phyloP scores from a whole-genome alignment of 2,113 vertebrate genomes.

The Cebus imitator region DNA sequence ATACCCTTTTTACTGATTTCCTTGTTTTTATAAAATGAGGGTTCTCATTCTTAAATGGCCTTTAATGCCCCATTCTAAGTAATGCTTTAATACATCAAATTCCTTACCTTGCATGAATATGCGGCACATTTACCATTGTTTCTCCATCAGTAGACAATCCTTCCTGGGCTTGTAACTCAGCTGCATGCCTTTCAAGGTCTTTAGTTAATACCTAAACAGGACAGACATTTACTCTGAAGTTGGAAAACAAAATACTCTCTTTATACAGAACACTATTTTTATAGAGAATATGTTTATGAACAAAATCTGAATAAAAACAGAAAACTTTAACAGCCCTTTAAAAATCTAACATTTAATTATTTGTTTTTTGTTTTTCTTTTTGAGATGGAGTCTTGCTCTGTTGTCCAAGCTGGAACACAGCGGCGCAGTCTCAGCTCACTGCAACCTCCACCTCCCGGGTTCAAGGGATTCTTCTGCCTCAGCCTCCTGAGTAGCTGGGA shows the following conservation, averaged over 20 bases:
- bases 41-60: neutral
- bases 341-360: slow-evolving; percentile 21
- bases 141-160: slow-evolving; percentile 87
- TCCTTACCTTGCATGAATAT: slow-evolving; percentile 92
- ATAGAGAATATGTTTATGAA: slow-evolving; percentile 1
- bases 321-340: neutral
- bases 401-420: too few relatives aligned
- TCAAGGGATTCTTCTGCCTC: too few relatives aligned
- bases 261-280: slow-evolving; percentile 32
- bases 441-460: too few relatives aligned
- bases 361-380: too few relatives aligned
- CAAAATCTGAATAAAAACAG: neutral
- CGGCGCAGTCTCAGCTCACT: too few relatives aligned
- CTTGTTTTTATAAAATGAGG: slow-evolving; percentile 1
- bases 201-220: slow-evolving; percentile 91
- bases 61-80: neutral
- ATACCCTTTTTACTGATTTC: neutral
- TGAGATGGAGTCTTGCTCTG: too few relatives aligned
- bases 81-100: neutral
- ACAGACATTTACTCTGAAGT: slow-evolving; percentile 36
- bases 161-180: slow-evolving; percentile 91
- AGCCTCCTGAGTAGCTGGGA: too few relatives aligned
- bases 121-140: slow-evolving; percentile 93
- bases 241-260: slow-evolving; percentile 35
- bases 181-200: slow-evolving; percentile 94